Conservation (phyloP, 2,888 invertebrate genomes). For the Hemithea aestivaria region DNA sequence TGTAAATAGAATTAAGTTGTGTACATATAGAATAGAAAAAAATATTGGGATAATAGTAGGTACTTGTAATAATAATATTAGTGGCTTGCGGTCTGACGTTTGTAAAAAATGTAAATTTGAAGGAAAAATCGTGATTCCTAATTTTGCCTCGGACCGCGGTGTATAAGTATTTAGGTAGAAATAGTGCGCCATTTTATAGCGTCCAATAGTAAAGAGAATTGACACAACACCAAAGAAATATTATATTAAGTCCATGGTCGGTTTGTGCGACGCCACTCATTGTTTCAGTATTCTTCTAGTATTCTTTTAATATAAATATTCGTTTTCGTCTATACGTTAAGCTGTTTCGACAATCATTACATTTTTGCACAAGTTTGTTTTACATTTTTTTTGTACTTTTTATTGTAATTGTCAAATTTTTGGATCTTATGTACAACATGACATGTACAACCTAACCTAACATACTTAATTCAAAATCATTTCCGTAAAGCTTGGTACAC, state of each 20-base stretch:
- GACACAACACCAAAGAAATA: conserved; percentile 77
- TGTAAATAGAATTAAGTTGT: conserved; percentile 65
- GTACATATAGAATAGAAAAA: conserved; percentile 61
- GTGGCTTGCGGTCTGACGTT: conserved; percentile 44
- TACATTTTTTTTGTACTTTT: too few relatives aligned
- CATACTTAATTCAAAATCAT: too few relatives aligned
- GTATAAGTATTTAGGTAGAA: conserved; percentile 30
- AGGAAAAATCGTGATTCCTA: conserved; percentile 25
- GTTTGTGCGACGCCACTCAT: conserved; percentile 61
- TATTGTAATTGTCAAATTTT: too few relatives aligned
- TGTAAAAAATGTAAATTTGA: conserved; percentile 35
- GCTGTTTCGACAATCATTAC: conserved; percentile 2
- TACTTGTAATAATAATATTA: conserved; percentile 37
- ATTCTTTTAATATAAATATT: conserved; percentile 43
- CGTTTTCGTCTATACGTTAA: conserved; percentile 23
- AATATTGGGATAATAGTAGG: conserved; percentile 34
- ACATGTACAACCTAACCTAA: too few relatives aligned
- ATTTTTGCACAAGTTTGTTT: too few relatives aligned
- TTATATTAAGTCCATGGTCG: conserved; percentile 63
- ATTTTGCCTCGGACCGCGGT: conserved; percentile 37
- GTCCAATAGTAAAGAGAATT: conserved; percentile 69
- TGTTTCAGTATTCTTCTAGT: conserved; percentile 70
- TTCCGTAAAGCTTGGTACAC: too few relatives aligned
- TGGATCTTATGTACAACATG: too few relatives aligned
- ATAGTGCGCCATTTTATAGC: conserved; percentile 64